A percentile compares a stretch with the other conserved stretches of the same genome.
phyloP scores from a whole-genome alignment of 2,888 invertebrate species.

The Diabrotica balteata region DNA sequence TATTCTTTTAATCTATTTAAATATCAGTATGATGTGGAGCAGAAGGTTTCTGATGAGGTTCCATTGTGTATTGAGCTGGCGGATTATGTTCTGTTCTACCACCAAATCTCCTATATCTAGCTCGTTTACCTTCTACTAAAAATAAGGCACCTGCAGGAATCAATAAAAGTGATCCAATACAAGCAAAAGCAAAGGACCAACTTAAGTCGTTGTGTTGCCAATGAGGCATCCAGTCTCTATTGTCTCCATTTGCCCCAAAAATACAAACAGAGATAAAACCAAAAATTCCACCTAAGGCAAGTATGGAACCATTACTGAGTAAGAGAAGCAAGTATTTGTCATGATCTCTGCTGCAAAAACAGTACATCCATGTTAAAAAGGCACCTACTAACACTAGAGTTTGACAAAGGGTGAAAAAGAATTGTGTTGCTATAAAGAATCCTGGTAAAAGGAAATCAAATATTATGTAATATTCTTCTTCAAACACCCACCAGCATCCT shows the following conservation, averaged over 20 bases:
- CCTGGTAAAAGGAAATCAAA: constrained; percentile 87
- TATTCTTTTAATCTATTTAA: constrained; percentile 50
- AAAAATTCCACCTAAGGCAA: constrained; percentile 76
- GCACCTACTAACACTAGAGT: constrained; percentile 80
- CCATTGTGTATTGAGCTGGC: constrained; percentile 71
- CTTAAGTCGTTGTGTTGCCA: constrained; percentile 95
- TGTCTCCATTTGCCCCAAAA: constrained; percentile 90
- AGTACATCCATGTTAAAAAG: constrained; percentile 76
- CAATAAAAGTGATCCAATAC: constrained; percentile 77
- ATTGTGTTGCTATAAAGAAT: constrained; percentile 93
- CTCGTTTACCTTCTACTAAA: constrained; percentile 82
- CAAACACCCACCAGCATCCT: constrained; percentile 97
- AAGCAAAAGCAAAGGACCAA: constrained; percentile 91
- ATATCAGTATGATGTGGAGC: constrained; percentile 73
- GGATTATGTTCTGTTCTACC: constrained; percentile 67
- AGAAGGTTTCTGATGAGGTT: constrained; percentile 60
- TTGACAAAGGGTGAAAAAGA: constrained; percentile 89
- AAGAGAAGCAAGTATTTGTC: constrained; percentile 78
- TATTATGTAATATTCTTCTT: constrained; percentile 95
- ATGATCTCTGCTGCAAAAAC: constrained; percentile 77
- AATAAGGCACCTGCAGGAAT: constrained; percentile 82
- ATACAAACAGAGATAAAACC: constrained; percentile 85
- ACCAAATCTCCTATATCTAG: constrained; percentile 75
- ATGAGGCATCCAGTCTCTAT: constrained; percentile 94
- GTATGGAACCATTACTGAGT: constrained; percentile 75